Evolutionary conservation across 2,797 vertebrate genomes (phyloP), one percentile per base, ranked within the genome.

Genomic region (Tamandua tetradactyla): DNA sequence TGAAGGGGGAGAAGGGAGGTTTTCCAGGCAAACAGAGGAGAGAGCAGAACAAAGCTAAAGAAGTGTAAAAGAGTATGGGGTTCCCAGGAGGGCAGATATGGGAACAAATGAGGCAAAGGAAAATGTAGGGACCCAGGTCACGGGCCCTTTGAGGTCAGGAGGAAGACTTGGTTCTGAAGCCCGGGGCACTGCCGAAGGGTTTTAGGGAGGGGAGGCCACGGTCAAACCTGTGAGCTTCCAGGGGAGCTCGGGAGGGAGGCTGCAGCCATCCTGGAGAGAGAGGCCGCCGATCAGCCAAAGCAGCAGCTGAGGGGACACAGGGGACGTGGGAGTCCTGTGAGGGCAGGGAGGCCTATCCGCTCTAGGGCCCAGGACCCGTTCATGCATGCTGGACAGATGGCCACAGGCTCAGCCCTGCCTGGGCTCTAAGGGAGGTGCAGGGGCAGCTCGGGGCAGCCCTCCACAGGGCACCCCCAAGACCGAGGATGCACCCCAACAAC

Each of bases 31-130:
- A 47, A 72, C 0, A 8, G 68, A 71, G 10, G 23, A 52, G 25
- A 72, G 57, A 74, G 40, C 6, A 4, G 37, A 32, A 37, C 68
- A 84, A 52, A 95, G 61, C 52, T 32, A 52, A 23, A 49, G 32
- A 30, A 66, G 22, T 5, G 0, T 20, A 52, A 37, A 42, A 42
- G n/a, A n/a, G 40, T 47, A 14, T 61, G 27, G 14, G 44, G 42
- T 7, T 47, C 68, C 22, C 1, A 25, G 17, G n/a, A 9, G 7
- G 25, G 18, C 1, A 83, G 59, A n/a, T 2, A 1, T 0, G 2
- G 18, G 18, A 30, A 8, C 25, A 52, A 40, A 15, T 3, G n/a
- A 25, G 10, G 30, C 15, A 14, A 12, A 22, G 30, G 3, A 42
- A 25, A 35, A 30, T 3, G 35, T 30, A 37, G 55, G 35, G 32